Percentiles rank a stretch among this genome's conserved stretches.
phyloP scores from a whole-genome alignment of 2,113 vertebrate genomes.

The Struthidea cinerea region DNA sequence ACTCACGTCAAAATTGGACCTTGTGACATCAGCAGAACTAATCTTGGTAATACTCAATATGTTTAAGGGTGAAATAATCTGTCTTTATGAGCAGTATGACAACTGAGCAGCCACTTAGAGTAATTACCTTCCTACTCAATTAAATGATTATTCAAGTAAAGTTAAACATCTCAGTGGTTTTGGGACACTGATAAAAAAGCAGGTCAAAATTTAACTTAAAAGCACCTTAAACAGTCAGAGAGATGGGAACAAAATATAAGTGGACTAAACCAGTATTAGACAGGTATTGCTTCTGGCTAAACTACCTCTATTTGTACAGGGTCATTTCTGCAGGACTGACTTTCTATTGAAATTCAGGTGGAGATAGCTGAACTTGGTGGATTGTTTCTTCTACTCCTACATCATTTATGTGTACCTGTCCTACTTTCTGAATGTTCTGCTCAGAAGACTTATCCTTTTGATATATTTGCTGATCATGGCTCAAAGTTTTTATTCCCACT shows the following conservation, averaged over 20 bases:
- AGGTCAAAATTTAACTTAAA: neutral
- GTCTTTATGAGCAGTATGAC: neutral
- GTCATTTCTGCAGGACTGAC: neutral
- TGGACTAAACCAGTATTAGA: neutral
- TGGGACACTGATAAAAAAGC: neutral
- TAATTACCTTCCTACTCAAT: neutral
- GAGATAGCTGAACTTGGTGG: neutral
- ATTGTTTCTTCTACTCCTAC: neutral
- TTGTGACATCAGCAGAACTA: neutral
- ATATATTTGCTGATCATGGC: neutral
- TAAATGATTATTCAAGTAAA: neutral
- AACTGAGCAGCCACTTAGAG: neutral
- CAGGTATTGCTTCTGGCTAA: neutral
- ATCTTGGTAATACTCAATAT: neutral
- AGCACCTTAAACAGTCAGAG: neutral
- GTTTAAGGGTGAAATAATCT: constrained; percentile 19
- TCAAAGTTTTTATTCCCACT: neutral
- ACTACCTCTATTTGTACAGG: neutral
- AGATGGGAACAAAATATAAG: neutral
- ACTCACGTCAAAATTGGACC: neutral
- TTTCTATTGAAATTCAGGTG: neutral
- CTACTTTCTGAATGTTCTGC: neutral
- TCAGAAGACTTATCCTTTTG: neutral
- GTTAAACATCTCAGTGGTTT: neutral
- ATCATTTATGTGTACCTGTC: neutral